Base-by-base conservation (phyloP, 2,888 invertebrate species). In the Malacosoma neustria region DNA sequence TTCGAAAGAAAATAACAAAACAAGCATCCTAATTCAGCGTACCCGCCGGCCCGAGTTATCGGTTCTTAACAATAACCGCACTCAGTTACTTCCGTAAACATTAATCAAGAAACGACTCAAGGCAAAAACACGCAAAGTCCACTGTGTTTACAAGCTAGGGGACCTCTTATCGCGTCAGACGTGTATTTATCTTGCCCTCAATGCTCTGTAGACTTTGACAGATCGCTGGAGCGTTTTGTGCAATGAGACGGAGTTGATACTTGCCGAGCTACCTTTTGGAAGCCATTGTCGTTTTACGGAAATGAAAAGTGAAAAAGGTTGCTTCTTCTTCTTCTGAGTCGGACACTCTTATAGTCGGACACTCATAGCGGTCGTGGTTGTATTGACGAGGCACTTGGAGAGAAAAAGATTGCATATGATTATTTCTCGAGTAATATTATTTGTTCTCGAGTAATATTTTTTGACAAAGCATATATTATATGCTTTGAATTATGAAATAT, bases 171-270 rank as follows among this genome's bases (percentile, higher is more conserved):
- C 72, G 66, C 65, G 59, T 57, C 57, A 49, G 41, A 36, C 39
- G 55, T 62, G 69, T 70, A 72, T 75, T 74, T 73, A 72, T 73
- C 67, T 69, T 64, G 51, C 54, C 56, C 57, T 68, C 70, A 74
- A 72, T 69, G 61, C 22, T 43, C 43, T 48, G 29, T 32, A 43
- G 72, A 70, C 70, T 65, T 68, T 75, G 76, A 77, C 75, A 70
- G 71, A 22, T 22, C 22, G 22, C 22, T 22, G 22, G 5, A 22
- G 22, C 22, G 22, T 22, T 22, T 22, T 22, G 22, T 22, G 22
- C 22, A 22, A 22, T 22, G 22, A 22, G 22, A 7, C 22, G 22
- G 22, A 9, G 22, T 22, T 22, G 22, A 22, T 22, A n/a, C n/a
- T n/a, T n/a, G 22, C 22, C 6, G 22, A 5, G 22, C 22, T 22